A percentile compares a stretch with the other conserved stretches of the same genome.
Evolutionary conservation across 2,797 vertebrate genomes (phyloP).

Genomic region (Zenarchopterus dispar): DNA sequence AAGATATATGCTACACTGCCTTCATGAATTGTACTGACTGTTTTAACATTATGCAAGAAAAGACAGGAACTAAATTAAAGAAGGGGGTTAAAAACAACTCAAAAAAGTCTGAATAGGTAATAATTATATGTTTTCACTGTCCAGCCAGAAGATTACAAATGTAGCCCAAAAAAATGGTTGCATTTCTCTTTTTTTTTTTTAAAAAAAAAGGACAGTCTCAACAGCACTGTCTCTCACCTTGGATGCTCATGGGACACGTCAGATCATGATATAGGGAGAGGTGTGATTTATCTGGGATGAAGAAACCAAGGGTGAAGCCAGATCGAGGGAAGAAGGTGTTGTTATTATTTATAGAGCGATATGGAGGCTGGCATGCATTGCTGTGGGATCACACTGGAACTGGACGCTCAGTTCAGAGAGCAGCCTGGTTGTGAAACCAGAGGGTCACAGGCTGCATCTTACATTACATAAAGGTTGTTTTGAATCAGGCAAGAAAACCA

Average conservation of each 20-base stretch:
- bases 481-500: conserved; percentile 39
- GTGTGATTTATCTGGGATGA: conserved; percentile 60
- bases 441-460: conserved; percentile 42
- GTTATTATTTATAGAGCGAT: conserved; percentile 65
- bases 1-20: neutral
- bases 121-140: neutral
- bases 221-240: conserved; percentile 48
- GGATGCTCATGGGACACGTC: conserved; percentile 35
- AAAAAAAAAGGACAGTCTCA: conserved; percentile 19
- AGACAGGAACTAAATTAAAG: neutral
- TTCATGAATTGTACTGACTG: neutral
- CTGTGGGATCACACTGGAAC: conserved; percentile 41
- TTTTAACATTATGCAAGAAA: neutral
- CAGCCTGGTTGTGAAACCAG: conserved; percentile 22
- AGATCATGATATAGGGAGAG: conserved; percentile 33
- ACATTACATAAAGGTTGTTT: conserved; percentile 54
- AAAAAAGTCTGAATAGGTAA: too few relatives aligned
- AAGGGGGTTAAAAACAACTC: neutral
- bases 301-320: conserved; percentile 53
- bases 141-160: conserved; percentile 20
- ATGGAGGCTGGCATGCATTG: conserved; percentile 40
- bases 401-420: conserved; percentile 6
- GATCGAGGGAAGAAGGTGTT: conserved; percentile 27
- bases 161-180: conserved; percentile 25
- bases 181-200: too few relatives aligned